Evolutionary conservation across 2,888 invertebrate species (phyloP).

Genomic region (Sarcophaga rosellei): DNA sequence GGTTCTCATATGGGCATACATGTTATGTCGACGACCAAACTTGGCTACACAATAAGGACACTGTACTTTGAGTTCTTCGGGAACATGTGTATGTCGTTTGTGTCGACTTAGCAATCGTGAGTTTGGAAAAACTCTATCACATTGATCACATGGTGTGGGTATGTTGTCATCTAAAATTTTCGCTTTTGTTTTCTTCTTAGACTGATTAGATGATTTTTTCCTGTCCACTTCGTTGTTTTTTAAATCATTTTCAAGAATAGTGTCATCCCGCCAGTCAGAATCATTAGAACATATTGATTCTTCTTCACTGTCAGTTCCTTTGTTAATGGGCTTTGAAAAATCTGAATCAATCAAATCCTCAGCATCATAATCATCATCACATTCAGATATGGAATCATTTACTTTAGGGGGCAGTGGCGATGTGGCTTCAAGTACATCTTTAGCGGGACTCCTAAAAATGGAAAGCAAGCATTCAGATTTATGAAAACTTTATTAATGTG

Average conservation of each 20-base stretch:
- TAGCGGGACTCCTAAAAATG: constrained; percentile 10
- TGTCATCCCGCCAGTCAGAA: constrained; percentile 34
- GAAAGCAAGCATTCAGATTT: constrained; percentile 5
- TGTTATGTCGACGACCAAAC: constrained; percentile 84
- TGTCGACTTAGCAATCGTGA: constrained; percentile 85
- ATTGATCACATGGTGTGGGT: constrained; percentile 82
- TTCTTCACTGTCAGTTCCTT: constrained; percentile 15
- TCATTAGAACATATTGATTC: constrained; percentile 45
- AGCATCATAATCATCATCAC: constrained; percentile 32
- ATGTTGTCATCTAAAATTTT: constrained; percentile 77
- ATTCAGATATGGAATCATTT: constrained; percentile 36
- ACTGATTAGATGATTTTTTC: constrained; percentile 35
- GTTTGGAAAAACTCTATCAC: constrained; percentile 85
- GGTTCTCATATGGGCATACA: constrained; percentile 83
- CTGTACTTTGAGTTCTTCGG: constrained; percentile 82
- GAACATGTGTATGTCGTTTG: constrained; percentile 83
- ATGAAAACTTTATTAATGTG: not conserved
- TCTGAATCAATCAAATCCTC: constrained; percentile 48
- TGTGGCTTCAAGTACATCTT: constrained; percentile 33
- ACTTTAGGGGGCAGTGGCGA: not conserved
- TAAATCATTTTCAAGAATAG: not conserved
- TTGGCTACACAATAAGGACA: constrained; percentile 84
- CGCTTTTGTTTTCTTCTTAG: constrained; percentile 58
- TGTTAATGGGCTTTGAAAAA: constrained; percentile 19
- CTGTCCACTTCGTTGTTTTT: constrained; percentile 20